phyloP scores from a whole-genome alignment of 2,797 vertebrate species.

The Parauchenoglanis punctatus region DNA sequence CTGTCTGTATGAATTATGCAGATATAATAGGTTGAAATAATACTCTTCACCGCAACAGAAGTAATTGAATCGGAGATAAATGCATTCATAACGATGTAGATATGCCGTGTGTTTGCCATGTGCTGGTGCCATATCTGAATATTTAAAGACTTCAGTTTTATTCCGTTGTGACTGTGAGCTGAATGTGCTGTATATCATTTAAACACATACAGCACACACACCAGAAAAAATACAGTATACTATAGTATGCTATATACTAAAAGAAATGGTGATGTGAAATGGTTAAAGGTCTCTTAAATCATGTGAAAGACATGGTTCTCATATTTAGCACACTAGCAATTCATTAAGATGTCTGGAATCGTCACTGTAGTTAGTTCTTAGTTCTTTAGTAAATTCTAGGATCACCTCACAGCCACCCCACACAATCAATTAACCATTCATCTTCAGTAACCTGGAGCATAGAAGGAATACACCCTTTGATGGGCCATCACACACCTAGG shows the following conservation, averaged over 20 bases:
- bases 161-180: not conserved
- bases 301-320: not conserved
- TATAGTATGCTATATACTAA: too few relatives aligned
- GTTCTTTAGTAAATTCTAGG: not conserved
- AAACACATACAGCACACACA: not conserved
- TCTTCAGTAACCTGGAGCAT: not conserved
- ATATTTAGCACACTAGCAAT: not conserved
- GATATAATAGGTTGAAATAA: slow-evolving; percentile 14
- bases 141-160: not conserved
- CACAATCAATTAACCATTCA: not conserved
- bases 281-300: not conserved
- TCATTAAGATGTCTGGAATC: not conserved
- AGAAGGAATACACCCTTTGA: not conserved
- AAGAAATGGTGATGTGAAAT: not conserved
- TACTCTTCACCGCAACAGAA: not conserved
- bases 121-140: not conserved
- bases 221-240: not conserved
- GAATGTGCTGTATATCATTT: not conserved
- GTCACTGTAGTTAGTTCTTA: not conserved
- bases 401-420: not conserved
- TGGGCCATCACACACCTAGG: not conserved
- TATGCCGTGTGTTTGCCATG: not conserved
- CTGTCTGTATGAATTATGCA: slow-evolving; percentile 10
- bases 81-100: not conserved
- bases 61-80: not conserved